These are phyloP conservation scores for Tetramorium simillimum DNA, from an alignment of 1,140 invertebrate species.

Conservation along the genomic window DNA sequence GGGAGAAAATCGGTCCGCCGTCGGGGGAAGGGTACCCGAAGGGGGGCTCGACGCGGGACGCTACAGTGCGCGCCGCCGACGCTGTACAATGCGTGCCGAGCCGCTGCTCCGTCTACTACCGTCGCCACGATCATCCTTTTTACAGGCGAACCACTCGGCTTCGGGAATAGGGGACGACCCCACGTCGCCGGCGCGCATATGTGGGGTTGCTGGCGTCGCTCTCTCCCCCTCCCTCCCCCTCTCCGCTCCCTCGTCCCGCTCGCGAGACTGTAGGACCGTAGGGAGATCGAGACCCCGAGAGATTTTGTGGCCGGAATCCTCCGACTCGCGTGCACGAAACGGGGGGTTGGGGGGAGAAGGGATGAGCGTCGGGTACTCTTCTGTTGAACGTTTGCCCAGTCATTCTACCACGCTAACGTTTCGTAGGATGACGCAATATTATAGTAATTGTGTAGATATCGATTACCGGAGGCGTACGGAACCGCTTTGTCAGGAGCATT, in stretches of 20 bases:
- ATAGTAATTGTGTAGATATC: background rate
- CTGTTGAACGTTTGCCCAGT: background rate
- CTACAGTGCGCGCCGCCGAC: constrained; percentile 15
- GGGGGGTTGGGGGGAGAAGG: background rate
- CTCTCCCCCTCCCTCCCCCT: background rate
- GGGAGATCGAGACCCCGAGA: background rate
- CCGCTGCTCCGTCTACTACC: constrained; percentile 1
- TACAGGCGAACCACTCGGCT: constrained; percentile 23
- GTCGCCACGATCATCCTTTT: constrained; percentile 34
- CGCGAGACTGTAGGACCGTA: no score
- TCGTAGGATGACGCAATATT: background rate
- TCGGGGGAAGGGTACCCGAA: constrained; percentile 26
- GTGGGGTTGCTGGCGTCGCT: background rate
- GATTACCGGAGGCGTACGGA: background rate
- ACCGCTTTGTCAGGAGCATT: background rate
- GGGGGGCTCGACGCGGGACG: background rate
- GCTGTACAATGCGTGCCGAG: background rate
- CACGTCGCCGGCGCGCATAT: background rate
- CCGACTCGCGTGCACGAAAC: background rate
- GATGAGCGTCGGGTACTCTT: background rate
- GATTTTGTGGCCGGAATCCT: background rate
- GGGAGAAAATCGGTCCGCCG: background rate
- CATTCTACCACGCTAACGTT: background rate
- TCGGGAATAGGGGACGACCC: constrained; percentile 30
- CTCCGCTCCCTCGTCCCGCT: background rate